Evolutionary conservation across 2,797 vertebrate species (phyloP).

Genomic region (Cyprinella venusta): DNA sequence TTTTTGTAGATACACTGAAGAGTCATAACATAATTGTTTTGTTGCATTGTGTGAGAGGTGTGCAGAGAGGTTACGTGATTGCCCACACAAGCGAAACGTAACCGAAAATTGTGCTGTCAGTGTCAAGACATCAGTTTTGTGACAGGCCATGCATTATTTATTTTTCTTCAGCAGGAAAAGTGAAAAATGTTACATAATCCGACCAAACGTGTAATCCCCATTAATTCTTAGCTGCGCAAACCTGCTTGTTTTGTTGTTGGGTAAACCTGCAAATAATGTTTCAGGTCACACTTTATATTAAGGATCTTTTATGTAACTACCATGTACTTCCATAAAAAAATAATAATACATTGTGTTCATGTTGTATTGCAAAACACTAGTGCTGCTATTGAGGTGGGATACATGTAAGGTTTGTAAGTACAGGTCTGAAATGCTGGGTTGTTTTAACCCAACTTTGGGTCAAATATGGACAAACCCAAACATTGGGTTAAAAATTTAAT

Average conservation of each 20-base stretch:
- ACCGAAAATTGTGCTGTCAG: constrained; percentile 41
- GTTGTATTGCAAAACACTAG: background rate
- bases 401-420: background rate
- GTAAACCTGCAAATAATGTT: background rate
- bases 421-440: background rate
- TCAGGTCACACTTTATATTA: constrained; percentile 4
- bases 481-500: no score
- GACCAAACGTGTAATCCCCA: background rate
- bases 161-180: constrained; percentile 30
- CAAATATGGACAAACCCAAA: no score
- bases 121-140: constrained; percentile 40
- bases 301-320: background rate
- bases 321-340: background rate
- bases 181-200: constrained; percentile 10
- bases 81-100: constrained; percentile 25
- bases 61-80: constrained; percentile 27
- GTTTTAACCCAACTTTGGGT: no score
- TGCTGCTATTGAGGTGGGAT: background rate
- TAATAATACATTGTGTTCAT: background rate
- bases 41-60: constrained; percentile 34
- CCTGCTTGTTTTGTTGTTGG: constrained; percentile 5
- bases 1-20: constrained; percentile 11
- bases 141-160: constrained; percentile 42
- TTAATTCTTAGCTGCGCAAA: constrained; percentile 22
- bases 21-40: constrained; percentile 42